These are phyloP conservation scores for Antidorcas marsupialis DNA, from an alignment of 2,113 vertebrate genomes.

Conservation along the genomic window DNA sequence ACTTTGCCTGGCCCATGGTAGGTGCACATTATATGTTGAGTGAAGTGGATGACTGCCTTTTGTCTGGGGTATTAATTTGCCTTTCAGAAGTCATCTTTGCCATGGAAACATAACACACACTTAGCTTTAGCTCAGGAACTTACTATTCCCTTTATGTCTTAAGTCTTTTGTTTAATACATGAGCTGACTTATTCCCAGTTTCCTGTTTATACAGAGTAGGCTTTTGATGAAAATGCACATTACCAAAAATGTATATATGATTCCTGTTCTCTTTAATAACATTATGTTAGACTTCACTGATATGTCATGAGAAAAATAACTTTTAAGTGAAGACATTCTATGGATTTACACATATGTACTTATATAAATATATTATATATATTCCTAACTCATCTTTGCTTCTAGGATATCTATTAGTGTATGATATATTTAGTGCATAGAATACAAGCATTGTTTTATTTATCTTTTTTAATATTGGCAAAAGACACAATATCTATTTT, in stretches of 20 bases:
- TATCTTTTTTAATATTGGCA: not conserved
- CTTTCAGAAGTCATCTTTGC: constrained; percentile 32
- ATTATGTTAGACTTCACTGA: constrained; percentile 17
- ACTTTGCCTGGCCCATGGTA: not conserved
- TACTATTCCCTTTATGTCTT: constrained; percentile 59
- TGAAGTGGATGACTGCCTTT: not conserved
- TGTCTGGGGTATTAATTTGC: not conserved
- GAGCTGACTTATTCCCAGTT: constrained; percentile 65
- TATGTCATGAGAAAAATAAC: constrained; percentile 21
- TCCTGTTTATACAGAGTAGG: constrained; percentile 76
- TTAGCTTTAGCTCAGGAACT: constrained; percentile 56
- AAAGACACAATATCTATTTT: not conserved
- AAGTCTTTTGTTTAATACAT: constrained; percentile 59
- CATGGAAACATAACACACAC: constrained; percentile 57
- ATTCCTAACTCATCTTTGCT: not conserved
- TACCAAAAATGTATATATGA: constrained; percentile 65
- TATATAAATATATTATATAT: not conserved
- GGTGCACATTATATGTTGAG: not conserved
- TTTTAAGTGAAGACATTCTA: not conserved
- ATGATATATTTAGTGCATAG: not conserved
- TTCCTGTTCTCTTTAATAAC: constrained; percentile 71
- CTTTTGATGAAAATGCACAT: constrained; percentile 70
- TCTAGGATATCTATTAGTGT: not conserved
- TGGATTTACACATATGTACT: too few species aligned
- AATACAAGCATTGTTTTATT: not conserved